phyloP scores from a whole-genome alignment of 2,113 vertebrate species.

The Amphilophus citrinellus region DNA sequence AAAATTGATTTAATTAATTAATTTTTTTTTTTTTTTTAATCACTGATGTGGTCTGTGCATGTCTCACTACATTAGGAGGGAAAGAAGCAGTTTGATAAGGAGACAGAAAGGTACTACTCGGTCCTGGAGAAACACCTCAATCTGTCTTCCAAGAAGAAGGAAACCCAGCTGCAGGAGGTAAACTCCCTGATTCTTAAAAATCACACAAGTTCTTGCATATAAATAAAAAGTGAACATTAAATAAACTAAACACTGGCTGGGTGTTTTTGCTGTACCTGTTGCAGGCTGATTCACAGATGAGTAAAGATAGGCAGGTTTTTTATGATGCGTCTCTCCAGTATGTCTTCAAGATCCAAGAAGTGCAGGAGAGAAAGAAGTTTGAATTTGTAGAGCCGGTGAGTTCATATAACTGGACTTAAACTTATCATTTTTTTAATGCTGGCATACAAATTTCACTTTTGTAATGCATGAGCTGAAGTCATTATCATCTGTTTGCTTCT shows the following conservation, averaged over 20 bases:
- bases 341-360: constrained; percentile 99
- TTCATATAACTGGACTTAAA: neutral
- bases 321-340: constrained; percentile 97
- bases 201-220: neutral
- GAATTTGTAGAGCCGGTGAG: constrained; percentile 98
- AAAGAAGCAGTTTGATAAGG: constrained; percentile 99
- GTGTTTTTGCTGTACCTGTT: constrained; percentile 45
- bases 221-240: neutral
- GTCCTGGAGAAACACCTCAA: constrained; percentile 96
- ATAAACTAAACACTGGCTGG: neutral
- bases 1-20: neutral
- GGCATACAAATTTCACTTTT: neutral
- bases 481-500: neutral
- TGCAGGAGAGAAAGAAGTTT: constrained; percentile 99
- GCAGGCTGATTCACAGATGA: constrained; percentile 94
- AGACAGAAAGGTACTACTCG: constrained; percentile 97
- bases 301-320: constrained; percentile 94
- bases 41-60: constrained; percentile 25
- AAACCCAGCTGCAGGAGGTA: constrained; percentile 95
- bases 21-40: neutral
- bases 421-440: neutral
- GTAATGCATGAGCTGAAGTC: neutral
- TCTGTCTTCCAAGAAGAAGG: constrained; percentile 97
- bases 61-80: constrained; percentile 85
- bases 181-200: constrained; percentile 25